These are phyloP conservation scores for Stramonita haemastoma DNA, from an alignment of 2,888 invertebrate genomes.

Conservation along the genomic window DNA sequence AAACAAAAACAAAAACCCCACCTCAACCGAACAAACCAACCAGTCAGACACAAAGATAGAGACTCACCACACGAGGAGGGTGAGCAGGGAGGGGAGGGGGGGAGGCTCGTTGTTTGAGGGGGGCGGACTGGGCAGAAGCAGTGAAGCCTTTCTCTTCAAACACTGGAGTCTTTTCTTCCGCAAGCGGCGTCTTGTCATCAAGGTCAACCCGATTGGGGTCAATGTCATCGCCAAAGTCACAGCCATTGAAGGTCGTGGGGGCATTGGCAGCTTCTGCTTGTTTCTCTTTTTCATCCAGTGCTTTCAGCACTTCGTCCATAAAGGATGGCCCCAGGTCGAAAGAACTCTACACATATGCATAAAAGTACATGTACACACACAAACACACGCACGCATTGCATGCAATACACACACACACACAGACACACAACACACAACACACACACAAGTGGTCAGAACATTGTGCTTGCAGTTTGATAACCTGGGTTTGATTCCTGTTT, in stretches of 20 bases:
- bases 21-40: background rate
- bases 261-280: constrained; percentile 53
- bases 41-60: background rate
- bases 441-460: too few relatives aligned
- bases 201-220: constrained; percentile 30
- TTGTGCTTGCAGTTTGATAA: too few relatives aligned
- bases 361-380: background rate
- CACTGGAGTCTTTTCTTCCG: constrained; percentile 20
- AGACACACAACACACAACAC: too few relatives aligned
- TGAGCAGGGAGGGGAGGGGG: constrained; percentile 53
- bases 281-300: constrained; percentile 74
- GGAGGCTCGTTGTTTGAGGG: constrained; percentile 24
- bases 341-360: constrained; percentile 49
- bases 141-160: constrained; percentile 33
- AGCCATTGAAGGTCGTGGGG: constrained; percentile 24
- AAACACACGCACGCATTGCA: background rate
- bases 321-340: constrained; percentile 87
- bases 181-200: constrained; percentile 33
- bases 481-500: too few relatives aligned
- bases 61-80: constrained; percentile 50
- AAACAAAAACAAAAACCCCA: background rate
- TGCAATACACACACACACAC: too few relatives aligned
- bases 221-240: constrained; percentile 22
- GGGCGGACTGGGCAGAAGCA: background rate
- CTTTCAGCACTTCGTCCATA: constrained; percentile 91